phyloP scores from a whole-genome alignment of 1,140 invertebrate species.

The Atta colombica region DNA sequence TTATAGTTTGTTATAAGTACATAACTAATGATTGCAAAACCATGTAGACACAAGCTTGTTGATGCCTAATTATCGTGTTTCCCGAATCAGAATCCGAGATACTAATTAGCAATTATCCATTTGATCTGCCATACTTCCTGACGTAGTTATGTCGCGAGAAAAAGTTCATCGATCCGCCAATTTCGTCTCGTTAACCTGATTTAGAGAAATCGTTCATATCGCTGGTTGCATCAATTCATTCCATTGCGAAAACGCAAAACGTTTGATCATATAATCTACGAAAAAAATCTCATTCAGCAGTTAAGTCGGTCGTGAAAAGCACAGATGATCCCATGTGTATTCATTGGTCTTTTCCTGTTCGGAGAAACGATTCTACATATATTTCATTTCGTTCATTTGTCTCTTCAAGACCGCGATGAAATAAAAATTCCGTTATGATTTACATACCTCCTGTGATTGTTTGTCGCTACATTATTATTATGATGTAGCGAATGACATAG shows the following conservation, averaged over 20 bases:
- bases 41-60: slow-evolving; percentile 20
- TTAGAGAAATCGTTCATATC: slow-evolving; percentile 69
- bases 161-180: slow-evolving; percentile 67
- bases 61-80: slow-evolving; percentile 72
- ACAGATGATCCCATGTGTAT: slow-evolving; percentile 45
- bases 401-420: background rate
- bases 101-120: slow-evolving; percentile 76
- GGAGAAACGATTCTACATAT: slow-evolving; percentile 3
- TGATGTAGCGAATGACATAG: background rate
- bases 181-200: slow-evolving; percentile 75
- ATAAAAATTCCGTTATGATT: background rate
- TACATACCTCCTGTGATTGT: background rate
- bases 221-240: slow-evolving; percentile 45
- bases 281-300: slow-evolving; percentile 72
- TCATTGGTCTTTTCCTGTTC: background rate
- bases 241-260: slow-evolving; percentile 46
- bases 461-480: background rate
- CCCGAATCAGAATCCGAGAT: slow-evolving; percentile 61
- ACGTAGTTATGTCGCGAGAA: slow-evolving; percentile 32
- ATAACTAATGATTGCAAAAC: slow-evolving; percentile 49
- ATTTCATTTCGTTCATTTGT: background rate
- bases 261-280: slow-evolving; percentile 63
- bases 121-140: slow-evolving; percentile 64
- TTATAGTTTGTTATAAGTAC: slow-evolving; percentile 9
- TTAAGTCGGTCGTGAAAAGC: slow-evolving; percentile 64